These are phyloP conservation scores for Chelon auratus DNA, from an alignment of 2,797 vertebrate species.

Conservation along the genomic window DNA sequence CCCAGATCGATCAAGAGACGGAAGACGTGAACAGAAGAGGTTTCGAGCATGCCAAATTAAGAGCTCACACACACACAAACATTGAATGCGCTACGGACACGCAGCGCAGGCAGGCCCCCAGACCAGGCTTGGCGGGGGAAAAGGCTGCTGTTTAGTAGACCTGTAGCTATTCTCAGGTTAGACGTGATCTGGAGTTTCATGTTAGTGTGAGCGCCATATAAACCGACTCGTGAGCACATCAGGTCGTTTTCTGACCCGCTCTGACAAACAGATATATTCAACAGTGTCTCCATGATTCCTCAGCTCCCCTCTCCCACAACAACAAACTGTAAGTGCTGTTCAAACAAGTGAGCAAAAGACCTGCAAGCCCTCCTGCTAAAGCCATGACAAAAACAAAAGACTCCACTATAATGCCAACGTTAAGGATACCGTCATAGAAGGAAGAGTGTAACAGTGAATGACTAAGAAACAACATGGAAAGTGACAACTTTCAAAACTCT, in stretches of 20 bases:
- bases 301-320: constrained; percentile 4
- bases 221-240: constrained; percentile 1
- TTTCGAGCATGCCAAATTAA: constrained; percentile 52
- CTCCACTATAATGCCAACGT: constrained; percentile 20
- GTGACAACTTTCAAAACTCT: constrained; percentile 23
- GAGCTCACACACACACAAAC: constrained; percentile 48
- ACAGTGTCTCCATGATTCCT: constrained; percentile 17
- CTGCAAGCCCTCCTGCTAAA: constrained; percentile 35
- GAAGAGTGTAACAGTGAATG: constrained; percentile 43
- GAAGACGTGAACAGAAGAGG: constrained; percentile 19
- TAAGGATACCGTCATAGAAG: constrained; percentile 16
- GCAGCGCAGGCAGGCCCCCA: constrained; percentile 27
- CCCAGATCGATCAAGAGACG: constrained; percentile 46
- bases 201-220: constrained; percentile 31
- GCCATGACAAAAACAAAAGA: constrained; percentile 19
- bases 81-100: constrained; percentile 58
- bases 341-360: constrained; percentile 16
- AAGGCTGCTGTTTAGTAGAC: constrained; percentile 34
- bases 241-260: constrained; percentile 29
- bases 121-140: neutral
- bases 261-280: constrained; percentile 23
- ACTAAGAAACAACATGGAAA: constrained; percentile 39
- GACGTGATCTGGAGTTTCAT: constrained; percentile 36
- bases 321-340: constrained; percentile 25
- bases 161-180: constrained; percentile 10